These are phyloP conservation scores for Perodicticus potto DNA, from an alignment of 2,797 vertebrate species.

Conservation along the genomic window DNA sequence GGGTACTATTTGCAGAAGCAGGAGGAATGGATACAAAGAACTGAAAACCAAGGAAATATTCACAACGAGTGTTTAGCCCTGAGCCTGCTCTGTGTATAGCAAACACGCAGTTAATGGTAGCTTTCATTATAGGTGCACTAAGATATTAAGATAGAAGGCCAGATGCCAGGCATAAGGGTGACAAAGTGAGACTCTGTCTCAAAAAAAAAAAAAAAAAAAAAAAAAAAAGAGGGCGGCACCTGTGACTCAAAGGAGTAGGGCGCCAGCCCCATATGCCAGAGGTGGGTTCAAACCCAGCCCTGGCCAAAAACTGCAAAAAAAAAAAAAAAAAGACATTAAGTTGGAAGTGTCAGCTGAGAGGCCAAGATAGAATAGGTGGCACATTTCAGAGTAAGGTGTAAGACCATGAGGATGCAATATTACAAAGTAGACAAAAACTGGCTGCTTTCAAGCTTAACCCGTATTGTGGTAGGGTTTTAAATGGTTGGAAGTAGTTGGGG, in stretches of 20 bases:
- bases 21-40: neutral
- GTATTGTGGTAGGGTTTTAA: neutral
- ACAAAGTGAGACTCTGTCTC: too few relatives aligned
- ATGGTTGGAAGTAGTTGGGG: neutral
- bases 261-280: too few relatives aligned
- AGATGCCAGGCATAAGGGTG: too few relatives aligned
- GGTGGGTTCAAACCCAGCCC: too few relatives aligned
- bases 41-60: neutral
- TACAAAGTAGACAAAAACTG: neutral
- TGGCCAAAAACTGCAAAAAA: too few relatives aligned
- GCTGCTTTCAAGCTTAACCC: neutral
- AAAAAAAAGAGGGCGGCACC: too few relatives aligned
- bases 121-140: neutral
- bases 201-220: too few relatives aligned
- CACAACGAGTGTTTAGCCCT: neutral
- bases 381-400: neutral
- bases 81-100: neutral
- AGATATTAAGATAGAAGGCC: neutral
- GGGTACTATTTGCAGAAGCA: neutral
- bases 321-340: too few relatives aligned
- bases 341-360: neutral
- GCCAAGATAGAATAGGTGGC: neutral
- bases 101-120: neutral
- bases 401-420: neutral
- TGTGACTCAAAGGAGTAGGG: too few relatives aligned